Evolutionary conservation across 2,797 vertebrate genomes (phyloP), one percentile per base, ranked within the genome.

Genomic region (Nyctalus aviator): DNA sequence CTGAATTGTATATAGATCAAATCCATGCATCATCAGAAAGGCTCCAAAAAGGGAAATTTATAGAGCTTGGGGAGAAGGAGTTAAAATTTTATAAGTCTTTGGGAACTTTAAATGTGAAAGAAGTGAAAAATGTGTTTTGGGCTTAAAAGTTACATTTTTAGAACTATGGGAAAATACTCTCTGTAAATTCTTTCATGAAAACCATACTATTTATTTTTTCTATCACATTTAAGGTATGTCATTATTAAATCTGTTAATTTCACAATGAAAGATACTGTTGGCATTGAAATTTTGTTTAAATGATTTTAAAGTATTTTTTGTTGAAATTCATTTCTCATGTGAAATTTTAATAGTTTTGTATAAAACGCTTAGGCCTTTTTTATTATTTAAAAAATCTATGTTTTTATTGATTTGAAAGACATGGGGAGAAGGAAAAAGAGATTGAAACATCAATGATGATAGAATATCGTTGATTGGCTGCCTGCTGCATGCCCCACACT

Each of bases 1-100:
- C 59, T 94, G 88, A 20, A 95, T 77, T 95, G 27, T 94, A 53
- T 59, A 50, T n/a, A 18, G 68, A 96, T 95, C 79, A 95, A 95
- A 84, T 95, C 50, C 53, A 48, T 37, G 21, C 30, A 44, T 95
- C 37, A 44, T 95, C 27, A 53, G 41, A 97, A 71, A 75, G 35
- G 10, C 41, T 66, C 8, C 15, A 71, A 92, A 95, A 96, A 84
- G 48, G 88, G 86, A 13, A 94, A 79, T 84, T 84, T 93, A 5
- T 27, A 69, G 10, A 6, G 71, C 86, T 87, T 95, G 84, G 44
- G 64, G 83, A 21, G 94, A 44, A 46, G 79, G 64, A 95, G 8
- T 90, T 46, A 37, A 94, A 44, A 66, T 72, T 95, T 89, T 95
- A 93, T 86, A 95, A 55, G 55, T 83, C 73, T 88, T 93, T 81